Conservation (phyloP, 2,888 invertebrate genomes). For the Teleogryllus oceanicus region DNA sequence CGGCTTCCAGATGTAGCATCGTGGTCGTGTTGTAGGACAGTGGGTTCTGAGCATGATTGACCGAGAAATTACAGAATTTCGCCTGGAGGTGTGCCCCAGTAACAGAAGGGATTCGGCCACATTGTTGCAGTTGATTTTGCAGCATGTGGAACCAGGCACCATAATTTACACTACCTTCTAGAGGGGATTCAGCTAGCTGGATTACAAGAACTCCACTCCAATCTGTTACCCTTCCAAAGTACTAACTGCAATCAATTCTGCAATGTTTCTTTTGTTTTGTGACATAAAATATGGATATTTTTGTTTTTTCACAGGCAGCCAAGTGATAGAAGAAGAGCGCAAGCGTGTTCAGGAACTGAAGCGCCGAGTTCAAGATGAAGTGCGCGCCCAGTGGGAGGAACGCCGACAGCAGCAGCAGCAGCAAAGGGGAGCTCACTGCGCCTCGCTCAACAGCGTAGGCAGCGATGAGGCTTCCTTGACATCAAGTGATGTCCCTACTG, state of each 20-base stretch:
- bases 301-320: slow-evolving; percentile 61
- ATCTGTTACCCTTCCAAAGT: not conserved
- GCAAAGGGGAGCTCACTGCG: slow-evolving; percentile 53
- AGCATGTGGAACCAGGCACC: too few species aligned
- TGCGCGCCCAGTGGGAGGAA: slow-evolving; percentile 77
- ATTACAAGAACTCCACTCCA: too few species aligned
- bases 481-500: slow-evolving; percentile 56
- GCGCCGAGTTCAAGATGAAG: slow-evolving; percentile 82
- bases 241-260: not conserved
- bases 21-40: too few species aligned
- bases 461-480: slow-evolving; percentile 60
- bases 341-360: slow-evolving; percentile 83
- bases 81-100: too few species aligned
- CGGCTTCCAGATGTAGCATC: too few species aligned
- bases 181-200: too few species aligned
- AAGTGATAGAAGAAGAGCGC: slow-evolving; percentile 87
- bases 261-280: not conserved
- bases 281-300: not conserved
- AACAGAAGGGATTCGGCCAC: too few species aligned
- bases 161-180: too few species aligned
- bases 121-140: too few species aligned
- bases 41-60: too few species aligned
- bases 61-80: too few species aligned
- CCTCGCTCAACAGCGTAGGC: slow-evolving; percentile 60
- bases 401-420: slow-evolving; percentile 50